Evolutionary conservation across 2,797 vertebrate genomes (phyloP).

Genomic region (Macrochelys suwanniensis): DNA sequence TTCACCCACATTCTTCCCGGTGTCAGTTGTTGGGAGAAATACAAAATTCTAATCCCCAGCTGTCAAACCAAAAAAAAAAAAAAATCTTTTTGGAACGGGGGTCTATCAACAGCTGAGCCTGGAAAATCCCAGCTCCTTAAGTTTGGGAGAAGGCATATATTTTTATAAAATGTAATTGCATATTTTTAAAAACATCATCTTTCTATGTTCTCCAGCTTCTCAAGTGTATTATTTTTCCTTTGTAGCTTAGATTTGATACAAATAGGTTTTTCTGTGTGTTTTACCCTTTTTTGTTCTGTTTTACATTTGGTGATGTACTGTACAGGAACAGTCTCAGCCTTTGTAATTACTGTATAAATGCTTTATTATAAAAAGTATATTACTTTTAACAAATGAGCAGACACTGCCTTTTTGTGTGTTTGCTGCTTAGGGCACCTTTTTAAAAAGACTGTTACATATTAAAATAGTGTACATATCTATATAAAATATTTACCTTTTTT

Average conservation of each 20-base stretch:
- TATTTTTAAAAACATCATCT: slow-evolving; percentile 58
- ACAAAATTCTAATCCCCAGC: slow-evolving; percentile 53
- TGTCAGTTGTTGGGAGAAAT: slow-evolving; percentile 57
- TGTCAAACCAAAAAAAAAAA: not conserved
- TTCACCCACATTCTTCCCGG: slow-evolving; percentile 46
- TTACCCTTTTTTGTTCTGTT: slow-evolving; percentile 71
- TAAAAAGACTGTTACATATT: slow-evolving; percentile 86
- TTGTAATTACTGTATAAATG: slow-evolving; percentile 87
- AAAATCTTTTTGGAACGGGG: slow-evolving; percentile 42
- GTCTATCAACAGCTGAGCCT: slow-evolving; percentile 62
- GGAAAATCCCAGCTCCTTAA: slow-evolving; percentile 45
- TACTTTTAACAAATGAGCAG: slow-evolving; percentile 83
- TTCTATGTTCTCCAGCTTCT: slow-evolving; percentile 44
- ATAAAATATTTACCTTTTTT: slow-evolving; percentile 78
- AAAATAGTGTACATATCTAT: slow-evolving; percentile 80
- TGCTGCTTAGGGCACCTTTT: slow-evolving; percentile 86
- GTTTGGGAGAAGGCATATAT: slow-evolving; percentile 62
- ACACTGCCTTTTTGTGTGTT: slow-evolving; percentile 84
- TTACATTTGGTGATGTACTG: slow-evolving; percentile 77
- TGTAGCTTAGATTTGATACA: slow-evolving; percentile 73
- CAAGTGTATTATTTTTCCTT: slow-evolving; percentile 31
- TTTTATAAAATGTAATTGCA: slow-evolving; percentile 72
- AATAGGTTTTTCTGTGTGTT: slow-evolving; percentile 51
- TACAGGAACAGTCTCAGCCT: slow-evolving; percentile 81
- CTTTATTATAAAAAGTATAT: slow-evolving; percentile 85